Percentiles rank a stretch among this genome's conserved stretches.
phyloP scores from a whole-genome alignment of 2,113 vertebrate species.

The Ia io region DNA sequence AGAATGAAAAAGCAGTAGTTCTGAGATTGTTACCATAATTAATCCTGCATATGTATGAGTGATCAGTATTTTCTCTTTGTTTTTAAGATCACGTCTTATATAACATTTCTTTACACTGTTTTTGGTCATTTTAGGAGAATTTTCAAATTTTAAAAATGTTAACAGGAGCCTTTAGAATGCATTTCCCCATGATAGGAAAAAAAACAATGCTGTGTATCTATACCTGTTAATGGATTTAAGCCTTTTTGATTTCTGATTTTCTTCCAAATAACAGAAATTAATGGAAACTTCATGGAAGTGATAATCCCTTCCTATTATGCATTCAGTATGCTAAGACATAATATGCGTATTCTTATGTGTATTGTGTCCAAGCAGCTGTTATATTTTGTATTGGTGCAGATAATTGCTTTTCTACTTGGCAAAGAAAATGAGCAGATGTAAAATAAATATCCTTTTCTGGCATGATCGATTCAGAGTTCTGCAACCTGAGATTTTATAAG shows the following conservation, averaged over 20 bases:
- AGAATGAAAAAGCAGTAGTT: not conserved
- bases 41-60: not conserved
- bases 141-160: not conserved
- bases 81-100: not conserved
- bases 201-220: not conserved
- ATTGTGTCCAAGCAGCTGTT: conserved; percentile 30
- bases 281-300: not conserved
- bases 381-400: conserved; percentile 9
- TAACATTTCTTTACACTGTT: not conserved
- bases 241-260: not conserved
- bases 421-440: conserved; percentile 47
- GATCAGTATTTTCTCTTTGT: not conserved
- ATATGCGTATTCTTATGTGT: not conserved
- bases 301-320: not conserved
- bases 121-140: not conserved
- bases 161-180: not conserved
- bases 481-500: not conserved
- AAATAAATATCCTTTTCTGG: conserved; percentile 28
- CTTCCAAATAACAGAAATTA: not conserved
- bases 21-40: not conserved
- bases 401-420: conserved; percentile 58
- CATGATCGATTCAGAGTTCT: not conserved
- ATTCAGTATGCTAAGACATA: not conserved
- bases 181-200: not conserved
- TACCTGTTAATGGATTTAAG: not conserved